Evolutionary conservation across 2,113 vertebrate species (phyloP), one percentile per base, ranked within the genome.

Genomic region (Laticauda laticaudata): DNA sequence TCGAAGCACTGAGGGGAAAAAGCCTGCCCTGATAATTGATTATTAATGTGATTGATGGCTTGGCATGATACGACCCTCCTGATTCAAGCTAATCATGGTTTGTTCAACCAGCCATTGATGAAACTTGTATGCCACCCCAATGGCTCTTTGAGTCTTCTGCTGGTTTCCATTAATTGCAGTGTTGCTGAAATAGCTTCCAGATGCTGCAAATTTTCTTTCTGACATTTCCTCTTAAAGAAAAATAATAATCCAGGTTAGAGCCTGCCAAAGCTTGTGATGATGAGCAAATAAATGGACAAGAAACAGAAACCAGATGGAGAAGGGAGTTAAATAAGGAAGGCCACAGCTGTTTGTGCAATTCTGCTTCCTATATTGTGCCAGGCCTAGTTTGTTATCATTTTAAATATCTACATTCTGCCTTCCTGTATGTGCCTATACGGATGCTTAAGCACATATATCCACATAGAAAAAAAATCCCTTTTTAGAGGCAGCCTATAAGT

Each of bases 251-350:
- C 26, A 43, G 75, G 75, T 29, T 91, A 24, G 24, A 24, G 11
- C 53, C 56, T 48, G 90, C 90, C 90, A 86, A 86, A 51, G 24
- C 75, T 57, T 86, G 90, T 86, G 53, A 45, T 5, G 14, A 55
- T 26, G 3, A 29, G 54, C 55, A 86, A 91, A 39, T 91, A 55
- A 91, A 86, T 91, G 54, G 5, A 43, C 26, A 43, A 11, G 5
- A 91, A 91, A 56, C 75, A 85, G 20, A 57, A 91, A 86, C 53
- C 90, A 86, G 75, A 86, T 91, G 75, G 53, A 4, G 90, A 29
- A 39, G 14, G 10, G 24, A n/a, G 39, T 56, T 43, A 11, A 26
- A 43, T 59, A 48, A 85, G 29, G 24, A 91, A 24, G 18, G 24
- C 23, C 4, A 20, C 12, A n/a, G 55, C 26, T 59, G 54, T 48